Evolutionary conservation across 2,888 invertebrate species (phyloP).

Genomic region (Netelia fuscicornis): DNA sequence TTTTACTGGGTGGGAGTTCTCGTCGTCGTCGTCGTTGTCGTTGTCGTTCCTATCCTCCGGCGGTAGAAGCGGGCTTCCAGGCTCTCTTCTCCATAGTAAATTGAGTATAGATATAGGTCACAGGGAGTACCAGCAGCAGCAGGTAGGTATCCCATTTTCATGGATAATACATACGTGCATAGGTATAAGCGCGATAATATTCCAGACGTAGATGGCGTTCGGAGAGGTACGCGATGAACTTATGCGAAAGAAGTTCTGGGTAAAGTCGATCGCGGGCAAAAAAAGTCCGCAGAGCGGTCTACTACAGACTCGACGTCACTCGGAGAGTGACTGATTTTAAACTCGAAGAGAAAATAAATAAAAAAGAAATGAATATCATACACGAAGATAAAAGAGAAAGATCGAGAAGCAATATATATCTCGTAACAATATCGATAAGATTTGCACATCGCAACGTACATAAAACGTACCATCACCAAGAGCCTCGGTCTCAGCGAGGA

Average conservation of each 20-base stretch:
- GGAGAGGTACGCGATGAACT: conserved; percentile 6
- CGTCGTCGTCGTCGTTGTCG: conserved; percentile 48
- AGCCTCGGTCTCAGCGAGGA: no score
- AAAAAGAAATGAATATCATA: not conserved
- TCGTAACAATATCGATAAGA: not conserved
- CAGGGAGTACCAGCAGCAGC: not conserved
- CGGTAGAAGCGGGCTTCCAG: conserved; percentile 27
- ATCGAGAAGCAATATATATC: not conserved
- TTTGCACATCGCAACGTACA: conserved; percentile 2
- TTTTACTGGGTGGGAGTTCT: conserved; percentile 73
- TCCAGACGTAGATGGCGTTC: conserved; percentile 24
- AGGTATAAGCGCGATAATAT: conserved; percentile 16
- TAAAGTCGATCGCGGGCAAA: conserved; percentile 53
- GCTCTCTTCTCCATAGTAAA: conserved; percentile 41
- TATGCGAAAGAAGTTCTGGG: not conserved
- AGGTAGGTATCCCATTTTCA: conserved; percentile 15
- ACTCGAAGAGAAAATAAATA: not conserved
- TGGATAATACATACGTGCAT: conserved; percentile 8
- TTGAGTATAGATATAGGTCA: conserved; percentile 34
- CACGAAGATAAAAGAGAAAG: not conserved
- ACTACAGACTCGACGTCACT: conserved; percentile 1
- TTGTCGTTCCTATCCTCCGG: conserved; percentile 31
- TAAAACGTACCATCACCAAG: not conserved
- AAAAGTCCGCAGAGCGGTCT: conserved; percentile 25
- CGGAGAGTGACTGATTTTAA: conserved; percentile 2